Evolutionary conservation across 2,797 vertebrate genomes (phyloP).

Genomic region (Carcharodon carcharias): DNA sequence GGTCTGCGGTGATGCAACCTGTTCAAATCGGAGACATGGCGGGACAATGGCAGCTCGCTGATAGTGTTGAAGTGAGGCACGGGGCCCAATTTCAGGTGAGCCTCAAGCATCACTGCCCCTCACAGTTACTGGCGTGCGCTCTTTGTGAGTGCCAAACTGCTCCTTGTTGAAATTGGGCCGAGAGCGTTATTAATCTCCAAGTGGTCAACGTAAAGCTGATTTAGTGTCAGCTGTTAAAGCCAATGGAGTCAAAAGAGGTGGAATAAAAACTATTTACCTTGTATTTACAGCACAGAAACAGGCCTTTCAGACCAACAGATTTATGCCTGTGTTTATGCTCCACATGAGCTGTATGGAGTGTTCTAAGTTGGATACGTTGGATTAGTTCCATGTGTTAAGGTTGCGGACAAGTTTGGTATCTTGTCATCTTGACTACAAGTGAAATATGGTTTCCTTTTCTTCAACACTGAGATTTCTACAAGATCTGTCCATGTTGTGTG

Average conservation of each 20-base stretch:
- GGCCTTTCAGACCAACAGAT: background rate
- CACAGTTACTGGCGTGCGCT: background rate
- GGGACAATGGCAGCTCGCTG: background rate
- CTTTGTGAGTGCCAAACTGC: no score
- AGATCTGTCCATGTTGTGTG: background rate
- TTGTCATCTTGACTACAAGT: background rate
- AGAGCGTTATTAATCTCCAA: background rate
- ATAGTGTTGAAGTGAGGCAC: background rate
- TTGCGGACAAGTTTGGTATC: background rate
- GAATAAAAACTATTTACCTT: background rate
- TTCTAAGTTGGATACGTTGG: background rate
- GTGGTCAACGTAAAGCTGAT: background rate
- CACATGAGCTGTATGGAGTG: background rate
- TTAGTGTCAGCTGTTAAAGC: background rate
- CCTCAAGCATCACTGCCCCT: background rate
- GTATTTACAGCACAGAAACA: background rate
- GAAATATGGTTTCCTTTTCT: background rate
- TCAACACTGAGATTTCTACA: background rate
- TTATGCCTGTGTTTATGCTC: background rate
- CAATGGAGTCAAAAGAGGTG: background rate
- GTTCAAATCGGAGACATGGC: background rate
- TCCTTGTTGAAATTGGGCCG: background rate
- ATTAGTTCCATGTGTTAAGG: background rate
- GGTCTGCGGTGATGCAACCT: background rate
- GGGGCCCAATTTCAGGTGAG: background rate